Evolutionary conservation across 2,888 invertebrate genomes (phyloP).

Genomic region (Globia sparganii): DNA sequence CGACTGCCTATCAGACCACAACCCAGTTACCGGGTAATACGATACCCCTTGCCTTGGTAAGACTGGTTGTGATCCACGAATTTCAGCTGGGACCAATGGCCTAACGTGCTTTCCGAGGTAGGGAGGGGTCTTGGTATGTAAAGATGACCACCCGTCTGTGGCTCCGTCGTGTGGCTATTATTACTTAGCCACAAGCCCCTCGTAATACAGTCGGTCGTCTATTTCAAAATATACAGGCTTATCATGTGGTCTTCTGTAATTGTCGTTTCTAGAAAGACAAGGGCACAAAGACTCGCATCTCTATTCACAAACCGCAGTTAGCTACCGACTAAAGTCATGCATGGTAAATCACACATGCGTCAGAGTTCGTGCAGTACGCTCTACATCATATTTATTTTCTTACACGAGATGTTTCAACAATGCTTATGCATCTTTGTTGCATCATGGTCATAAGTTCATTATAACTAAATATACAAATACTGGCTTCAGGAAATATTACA

Average conservation of each 20-base stretch:
- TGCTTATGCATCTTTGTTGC: conserved; percentile 28
- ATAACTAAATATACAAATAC: conserved; percentile 13
- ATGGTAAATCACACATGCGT: conserved; percentile 49
- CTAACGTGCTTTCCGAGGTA: no score
- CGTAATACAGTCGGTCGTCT: neutral
- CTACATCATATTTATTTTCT: conserved; percentile 45
- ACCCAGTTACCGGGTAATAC: no score
- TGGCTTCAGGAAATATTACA: neutral
- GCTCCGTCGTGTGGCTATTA: neutral
- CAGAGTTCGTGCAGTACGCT: conserved; percentile 34
- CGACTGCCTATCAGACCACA: neutral
- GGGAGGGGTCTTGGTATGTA: no score
- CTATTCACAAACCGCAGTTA: conserved; percentile 19
- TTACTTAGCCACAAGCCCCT: neutral
- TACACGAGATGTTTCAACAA: conserved; percentile 33
- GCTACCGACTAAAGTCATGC: conserved; percentile 49
- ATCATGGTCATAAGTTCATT: conserved; percentile 32
- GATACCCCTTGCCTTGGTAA: no score
- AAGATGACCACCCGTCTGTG: no score
- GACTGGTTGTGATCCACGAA: no score
- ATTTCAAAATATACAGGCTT: neutral
- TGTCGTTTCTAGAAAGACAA: neutral
- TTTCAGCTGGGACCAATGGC: no score
- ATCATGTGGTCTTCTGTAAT: neutral
- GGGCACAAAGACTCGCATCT: neutral